These are phyloP conservation scores for Eupithecia inturbata DNA, from an alignment of 2,888 invertebrate species.

Conservation along the genomic window DNA sequence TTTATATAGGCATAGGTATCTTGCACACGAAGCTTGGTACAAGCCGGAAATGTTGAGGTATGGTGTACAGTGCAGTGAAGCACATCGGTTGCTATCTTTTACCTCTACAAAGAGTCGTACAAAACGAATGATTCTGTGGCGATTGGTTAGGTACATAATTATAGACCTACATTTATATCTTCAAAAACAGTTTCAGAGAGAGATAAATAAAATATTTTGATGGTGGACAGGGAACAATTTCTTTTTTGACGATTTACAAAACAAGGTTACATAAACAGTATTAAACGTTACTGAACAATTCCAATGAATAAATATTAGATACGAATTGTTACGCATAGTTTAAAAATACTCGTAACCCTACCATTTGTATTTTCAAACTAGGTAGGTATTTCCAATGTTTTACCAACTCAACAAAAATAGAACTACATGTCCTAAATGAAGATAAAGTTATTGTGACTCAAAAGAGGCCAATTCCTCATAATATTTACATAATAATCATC, in stretches of 20 bases:
- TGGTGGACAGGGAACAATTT: no score
- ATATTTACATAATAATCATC: no score
- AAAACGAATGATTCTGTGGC: neutral
- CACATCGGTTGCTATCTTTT: neutral
- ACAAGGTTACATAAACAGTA: neutral
- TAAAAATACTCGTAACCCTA: no score
- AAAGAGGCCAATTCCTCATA: no score
- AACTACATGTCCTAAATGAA: no score
- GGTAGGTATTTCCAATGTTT: no score
- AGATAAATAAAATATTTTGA: no score
- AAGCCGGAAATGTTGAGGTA: neutral
- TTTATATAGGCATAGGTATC: constrained; percentile 42
- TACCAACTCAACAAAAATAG: neutral
- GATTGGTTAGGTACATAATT: no score
- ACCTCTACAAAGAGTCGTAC: neutral
- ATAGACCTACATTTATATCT: no score
- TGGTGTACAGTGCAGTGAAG: neutral
- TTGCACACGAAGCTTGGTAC: neutral
- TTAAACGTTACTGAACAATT: neutral
- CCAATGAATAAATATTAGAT: neutral
- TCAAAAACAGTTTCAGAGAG: no score
- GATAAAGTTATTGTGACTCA: no score
- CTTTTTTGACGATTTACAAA: neutral
- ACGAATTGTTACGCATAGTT: neutral
- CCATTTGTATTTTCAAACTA: no score